Evolutionary conservation across 2,888 invertebrate species (phyloP), one percentile per base, ranked within the genome.

Genomic region (Polymixis flavicincta): DNA sequence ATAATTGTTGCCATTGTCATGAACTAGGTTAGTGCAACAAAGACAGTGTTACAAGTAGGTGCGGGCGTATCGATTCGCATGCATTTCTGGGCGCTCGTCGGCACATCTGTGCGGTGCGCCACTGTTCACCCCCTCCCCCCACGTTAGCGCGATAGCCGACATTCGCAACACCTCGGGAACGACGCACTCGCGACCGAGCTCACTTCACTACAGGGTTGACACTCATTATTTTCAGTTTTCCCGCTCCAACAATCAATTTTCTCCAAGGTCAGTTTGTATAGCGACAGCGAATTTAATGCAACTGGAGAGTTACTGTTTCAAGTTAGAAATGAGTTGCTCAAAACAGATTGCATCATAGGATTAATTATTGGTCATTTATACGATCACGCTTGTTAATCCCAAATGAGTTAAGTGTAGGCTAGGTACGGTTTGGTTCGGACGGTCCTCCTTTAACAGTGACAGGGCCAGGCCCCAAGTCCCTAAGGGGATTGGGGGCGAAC

Each of bases 91-190:
- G 77, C 72, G 85, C 87, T 83, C 76, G 85, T 87, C 86, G 84
- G 88, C 93, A 92, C 94, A 95, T 93, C 94, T 95, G 95, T 94
- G 94, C 93, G 94, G 94, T 92, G 92, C 87, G 91, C 93, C 93
- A 90, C 92, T 92, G 93, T 92, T 92, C 95, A 93, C 92, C 76
- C 80, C 86, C 84, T 80, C 82, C 85, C 86, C 88, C 90, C 90
- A 80, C 90, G 85, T 90, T 91, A 92, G 91, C 92, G 92, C 94
- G 94, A 93, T 94, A 94, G 92, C 94, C 94, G 94, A 94, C 95
- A 94, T 94, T 95, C 93, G 93, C 94, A 93, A 96, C 96, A 96
- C 96, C 95, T 96, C 94, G 93, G 94, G 92, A 93, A 92, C 93
- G 92, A 93, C 93, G 93, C 94, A 94, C 93, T 93, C 93, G 90